Evolutionary conservation across 2,797 vertebrate species (phyloP), one percentile per base, ranked within the genome.

Genomic region (Crax fasciolata): DNA sequence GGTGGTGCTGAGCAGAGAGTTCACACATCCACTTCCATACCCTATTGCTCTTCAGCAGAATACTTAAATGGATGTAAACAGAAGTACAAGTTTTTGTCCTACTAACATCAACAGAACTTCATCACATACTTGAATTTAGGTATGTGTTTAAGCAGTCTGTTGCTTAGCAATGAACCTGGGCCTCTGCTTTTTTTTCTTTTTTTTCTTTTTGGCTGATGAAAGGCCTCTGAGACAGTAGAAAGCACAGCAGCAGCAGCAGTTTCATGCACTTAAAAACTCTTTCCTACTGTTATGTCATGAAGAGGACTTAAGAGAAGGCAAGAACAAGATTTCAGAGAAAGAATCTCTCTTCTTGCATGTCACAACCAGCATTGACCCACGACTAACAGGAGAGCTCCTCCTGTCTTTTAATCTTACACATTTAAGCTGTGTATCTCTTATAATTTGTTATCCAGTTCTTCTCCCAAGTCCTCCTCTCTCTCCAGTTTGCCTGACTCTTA

Each of bases 191-290:
- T 16, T 20, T 58, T 89, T 13, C 14, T 20, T 58, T 21, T 81
- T 87, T 90, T 35, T 16, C 18, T 58, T 21, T 81, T 87, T 90
- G 65, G 21, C 28, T 87, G 72, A 78, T 90, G 79, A 93, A 81
- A 95, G 59, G 28, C 59, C 20, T 44, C 30, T 59, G 83, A 78
- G 57, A 95, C 41, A 91, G 11, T 2, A 27, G 44, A 66, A 54
- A 94, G 35, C 61, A 43, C n/a, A 91, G 46, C 59, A 94, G 27
- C 59, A 94, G 27, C 41, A 46, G 32, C 57, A 84, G 63, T 71
- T 95, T 78, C 0, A 1, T 52, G 27, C 8, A 13, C 58, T 83
- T 84, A 57, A 68, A 23, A 84, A 27, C 20, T 51, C 65, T 57
- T 62, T 72, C 38, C n/a, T 52, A 17, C 41, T 27, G 3, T 72